Evolutionary conservation across 2,113 vertebrate genomes (phyloP).

Genomic region (Gnathonemus longibarbis): DNA sequence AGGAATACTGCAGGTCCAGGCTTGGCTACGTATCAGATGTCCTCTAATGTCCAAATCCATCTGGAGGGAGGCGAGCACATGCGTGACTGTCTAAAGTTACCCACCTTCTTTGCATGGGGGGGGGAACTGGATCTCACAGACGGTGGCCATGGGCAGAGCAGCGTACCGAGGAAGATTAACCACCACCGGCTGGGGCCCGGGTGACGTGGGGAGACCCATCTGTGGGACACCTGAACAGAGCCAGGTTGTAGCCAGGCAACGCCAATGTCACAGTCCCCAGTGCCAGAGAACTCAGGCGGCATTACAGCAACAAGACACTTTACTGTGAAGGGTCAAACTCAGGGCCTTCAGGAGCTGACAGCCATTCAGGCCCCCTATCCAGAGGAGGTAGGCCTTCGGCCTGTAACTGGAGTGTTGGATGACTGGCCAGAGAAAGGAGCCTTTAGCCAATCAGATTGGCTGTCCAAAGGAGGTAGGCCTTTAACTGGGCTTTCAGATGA

Average conservation of each 20-base stretch:
- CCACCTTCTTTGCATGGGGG: too few relatives aligned
- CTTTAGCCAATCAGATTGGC: too few relatives aligned
- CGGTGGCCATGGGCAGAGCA: not conserved
- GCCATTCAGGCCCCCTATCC: not conserved
- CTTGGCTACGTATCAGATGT: not conserved
- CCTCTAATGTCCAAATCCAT: not conserved
- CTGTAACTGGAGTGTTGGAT: not conserved
- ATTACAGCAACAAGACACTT: not conserved
- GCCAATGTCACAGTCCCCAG: not conserved
- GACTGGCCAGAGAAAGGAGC: not conserved
- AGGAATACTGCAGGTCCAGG: slow-evolving; percentile 29
- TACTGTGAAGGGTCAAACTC: not conserved
- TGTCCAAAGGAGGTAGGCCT: not conserved
- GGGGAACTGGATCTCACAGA: not conserved
- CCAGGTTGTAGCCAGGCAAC: not conserved
- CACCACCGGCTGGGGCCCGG: not conserved
- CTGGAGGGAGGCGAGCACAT: not conserved
- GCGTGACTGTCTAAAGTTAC: slow-evolving; percentile 1
- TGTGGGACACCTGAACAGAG: not conserved
- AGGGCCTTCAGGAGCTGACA: not conserved
- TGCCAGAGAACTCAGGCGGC: not conserved
- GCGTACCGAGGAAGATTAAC: not conserved
- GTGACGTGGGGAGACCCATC: not conserved
- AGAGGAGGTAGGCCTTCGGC: not conserved
- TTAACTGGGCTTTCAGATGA: not conserved